These are phyloP conservation scores for Opisthocomus hoazin DNA, from an alignment of 2,113 vertebrate species.

Conservation along the genomic window DNA sequence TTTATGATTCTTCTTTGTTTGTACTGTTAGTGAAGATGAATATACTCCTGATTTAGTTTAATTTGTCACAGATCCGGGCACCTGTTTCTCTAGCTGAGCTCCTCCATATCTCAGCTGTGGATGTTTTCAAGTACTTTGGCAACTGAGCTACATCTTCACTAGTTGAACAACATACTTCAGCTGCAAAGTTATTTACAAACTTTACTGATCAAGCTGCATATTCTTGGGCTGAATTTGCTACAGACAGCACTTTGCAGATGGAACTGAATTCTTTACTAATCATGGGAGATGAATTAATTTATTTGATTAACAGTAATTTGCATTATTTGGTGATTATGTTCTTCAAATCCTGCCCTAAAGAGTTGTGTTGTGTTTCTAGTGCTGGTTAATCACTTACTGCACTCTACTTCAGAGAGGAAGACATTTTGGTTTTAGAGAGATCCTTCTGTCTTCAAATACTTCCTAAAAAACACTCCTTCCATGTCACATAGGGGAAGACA, in stretches of 20 bases:
- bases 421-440: not conserved
- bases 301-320: constrained; percentile 65
- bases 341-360: not conserved
- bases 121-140: constrained; percentile 35
- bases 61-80: constrained; percentile 55
- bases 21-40: constrained; percentile 19
- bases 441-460: not conserved
- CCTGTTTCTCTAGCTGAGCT: constrained; percentile 55
- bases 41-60: constrained; percentile 44
- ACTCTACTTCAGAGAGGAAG: not conserved
- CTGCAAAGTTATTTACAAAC: constrained; percentile 73
- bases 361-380: not conserved
- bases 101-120: constrained; percentile 49
- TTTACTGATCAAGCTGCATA: constrained; percentile 61
- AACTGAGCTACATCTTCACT: constrained; percentile 46
- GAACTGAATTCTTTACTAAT: constrained; percentile 62
- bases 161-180: constrained; percentile 50
- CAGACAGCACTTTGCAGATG: constrained; percentile 55
- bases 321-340: constrained; percentile 68
- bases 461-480: not conserved
- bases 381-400: constrained; percentile 11
- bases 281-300: constrained; percentile 54
- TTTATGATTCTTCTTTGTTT: not conserved
- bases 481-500: not conserved
- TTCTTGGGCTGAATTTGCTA: constrained; percentile 47